Conservation (phyloP, 2,888 invertebrate species). For the Sminthurinus aureus region DNA sequence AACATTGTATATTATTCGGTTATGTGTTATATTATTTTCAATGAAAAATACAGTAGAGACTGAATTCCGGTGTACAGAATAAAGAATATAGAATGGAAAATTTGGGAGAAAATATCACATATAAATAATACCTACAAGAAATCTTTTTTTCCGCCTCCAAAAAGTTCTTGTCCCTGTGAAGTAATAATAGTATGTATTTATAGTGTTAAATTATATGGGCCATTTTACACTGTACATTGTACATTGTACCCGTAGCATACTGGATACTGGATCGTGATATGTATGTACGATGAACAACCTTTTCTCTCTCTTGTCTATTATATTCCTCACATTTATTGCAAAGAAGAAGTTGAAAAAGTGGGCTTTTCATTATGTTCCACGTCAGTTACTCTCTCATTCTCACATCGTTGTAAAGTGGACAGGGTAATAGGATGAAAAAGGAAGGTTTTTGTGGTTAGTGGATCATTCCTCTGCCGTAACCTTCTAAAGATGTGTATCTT, state of each 20-base stretch:
- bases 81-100: neutral
- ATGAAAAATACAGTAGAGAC: neutral
- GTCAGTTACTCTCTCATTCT: conserved; percentile 9
- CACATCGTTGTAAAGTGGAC: conserved; percentile 13
- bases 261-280: no score
- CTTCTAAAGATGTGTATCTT: neutral
- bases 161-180: neutral
- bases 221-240: neutral
- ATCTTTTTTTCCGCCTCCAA: conserved; percentile 14
- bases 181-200: neutral
- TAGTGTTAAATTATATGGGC: neutral
- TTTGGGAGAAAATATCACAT: neutral
- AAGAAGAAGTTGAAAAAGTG: neutral
- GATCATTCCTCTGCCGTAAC: neutral
- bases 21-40: no score
- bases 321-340: neutral
- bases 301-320: no score
- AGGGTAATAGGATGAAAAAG: neutral
- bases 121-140: neutral
- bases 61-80: conserved; percentile 4
- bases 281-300: no score
- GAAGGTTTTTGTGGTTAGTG: neutral
- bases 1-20: no score
- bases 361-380: neutral
- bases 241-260: no score